phyloP scores from a whole-genome alignment of 1,140 invertebrate genomes.

The Drosophila auraria region DNA sequence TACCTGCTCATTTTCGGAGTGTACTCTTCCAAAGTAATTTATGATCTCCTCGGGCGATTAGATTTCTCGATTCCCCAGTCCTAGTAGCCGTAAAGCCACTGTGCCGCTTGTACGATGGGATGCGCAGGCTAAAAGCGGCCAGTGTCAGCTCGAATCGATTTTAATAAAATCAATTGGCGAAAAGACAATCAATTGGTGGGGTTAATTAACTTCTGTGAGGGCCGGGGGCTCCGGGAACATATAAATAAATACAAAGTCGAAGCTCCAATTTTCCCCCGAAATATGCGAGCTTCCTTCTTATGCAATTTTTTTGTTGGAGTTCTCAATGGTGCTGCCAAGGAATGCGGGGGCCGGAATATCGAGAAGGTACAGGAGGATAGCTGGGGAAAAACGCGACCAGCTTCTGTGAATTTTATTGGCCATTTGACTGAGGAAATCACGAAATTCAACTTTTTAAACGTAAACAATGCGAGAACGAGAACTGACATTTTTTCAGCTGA shows the following conservation, averaged over 20 bases:
- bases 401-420: constrained; percentile 23
- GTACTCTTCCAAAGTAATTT: constrained; percentile 63
- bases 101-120: constrained; percentile 39
- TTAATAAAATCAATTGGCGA: constrained; percentile 58
- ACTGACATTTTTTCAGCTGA: constrained; percentile 7
- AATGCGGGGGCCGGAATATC: constrained; percentile 6
- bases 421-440: constrained; percentile 34
- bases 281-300: constrained; percentile 20
- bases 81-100: not conserved
- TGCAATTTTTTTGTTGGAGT: constrained; percentile 36
- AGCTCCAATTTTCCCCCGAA: constrained; percentile 14
- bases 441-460: constrained; percentile 17
- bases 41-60: constrained; percentile 66
- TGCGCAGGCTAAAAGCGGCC: constrained; percentile 3
- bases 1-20: constrained; percentile 26
- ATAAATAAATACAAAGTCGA: constrained; percentile 25
- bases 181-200: constrained; percentile 38
- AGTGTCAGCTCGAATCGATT: constrained; percentile 8
- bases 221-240: not conserved
- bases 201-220: constrained; percentile 17
- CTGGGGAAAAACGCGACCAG: constrained; percentile 22
- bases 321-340: not conserved
- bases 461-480: constrained; percentile 22
- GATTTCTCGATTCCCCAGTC: constrained; percentile 40
- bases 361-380: constrained; percentile 1